Base-by-base conservation (phyloP, 2,113 vertebrate genomes). In the Stercorarius parasiticus region DNA sequence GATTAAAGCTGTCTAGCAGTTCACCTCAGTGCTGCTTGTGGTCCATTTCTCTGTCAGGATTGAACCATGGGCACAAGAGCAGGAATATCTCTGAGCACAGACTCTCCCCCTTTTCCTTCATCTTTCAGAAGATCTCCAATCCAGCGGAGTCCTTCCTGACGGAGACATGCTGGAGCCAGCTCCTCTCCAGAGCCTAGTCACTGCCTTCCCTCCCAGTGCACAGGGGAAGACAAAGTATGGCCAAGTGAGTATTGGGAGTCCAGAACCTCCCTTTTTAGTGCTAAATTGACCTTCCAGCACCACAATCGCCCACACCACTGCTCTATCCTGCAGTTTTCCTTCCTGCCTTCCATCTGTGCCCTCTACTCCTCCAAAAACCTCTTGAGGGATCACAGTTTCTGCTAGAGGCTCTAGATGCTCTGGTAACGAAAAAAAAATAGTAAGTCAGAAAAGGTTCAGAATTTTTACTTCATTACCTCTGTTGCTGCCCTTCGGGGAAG, bases 1-100 rank as follows among this genome's bases (percentile, higher is more conserved):
- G 36, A 52, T 14, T 76, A 38, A 76, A 91, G 26, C 34, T n/a
- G 4, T 26, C 38, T 32, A 40, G 32, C 23, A 20, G 10, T 49
- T 72, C 40, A 76, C 20, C 32, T 64, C 53, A 36, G 20, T 2
- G 15, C 42, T 43, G 38, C 18, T 82, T 72, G n/a, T 15, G 45
- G 32, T 13, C n/a, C 14, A 1, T 53, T 84, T 64, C 66, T 61
- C 76, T 64, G 19, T 32, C 32, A 62, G 1, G 1, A 62, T 0
- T 55, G 55, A 56, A 40, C 45, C 22, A 21, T 0, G 11, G 23
- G 11, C n/a, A 49, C 23, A 22, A 49, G 45, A 61, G 32, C 36
- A 3, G 2, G 12, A 58, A 27, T 22, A 27, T 11, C 49, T 67
- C 43, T 2, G 7, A 61, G 42, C 30, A 38, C 8, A 62, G 5